These are phyloP conservation scores for Orius insidiosus DNA, from an alignment of 1,140 invertebrate genomes.

Conservation along the genomic window DNA sequence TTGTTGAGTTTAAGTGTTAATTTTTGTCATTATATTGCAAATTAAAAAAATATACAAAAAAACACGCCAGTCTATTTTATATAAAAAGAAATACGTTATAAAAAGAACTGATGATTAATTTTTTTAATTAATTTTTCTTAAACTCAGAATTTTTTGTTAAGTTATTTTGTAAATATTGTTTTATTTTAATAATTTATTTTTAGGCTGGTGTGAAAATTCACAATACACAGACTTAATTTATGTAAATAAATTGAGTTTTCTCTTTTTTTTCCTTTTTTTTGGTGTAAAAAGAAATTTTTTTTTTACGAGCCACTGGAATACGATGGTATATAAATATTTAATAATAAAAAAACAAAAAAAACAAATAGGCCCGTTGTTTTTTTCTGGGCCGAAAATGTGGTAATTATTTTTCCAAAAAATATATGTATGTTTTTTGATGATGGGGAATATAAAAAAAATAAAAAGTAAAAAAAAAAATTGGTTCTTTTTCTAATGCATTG, in stretches of 20 bases:
- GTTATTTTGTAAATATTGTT: no score
- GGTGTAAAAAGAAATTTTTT: conserved; percentile 3
- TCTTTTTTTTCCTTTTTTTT: conserved; percentile 6
- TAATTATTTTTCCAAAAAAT: conserved; percentile 14
- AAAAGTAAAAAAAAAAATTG: conserved; percentile 7
- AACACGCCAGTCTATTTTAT: no score
- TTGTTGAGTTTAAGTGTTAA: conserved; percentile 10
- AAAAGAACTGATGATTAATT: no score
- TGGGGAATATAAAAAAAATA: not conserved
- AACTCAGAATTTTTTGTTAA: no score
- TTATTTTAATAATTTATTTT: no score
- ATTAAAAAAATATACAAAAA: not conserved
- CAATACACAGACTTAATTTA: no score
- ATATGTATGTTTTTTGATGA: conserved; percentile 10
- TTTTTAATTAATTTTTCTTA: no score
- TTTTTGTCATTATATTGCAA: conserved; percentile 2
- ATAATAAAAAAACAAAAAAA: no score
- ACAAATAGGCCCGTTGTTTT: not conserved
- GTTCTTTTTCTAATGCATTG: conserved; percentile 11
- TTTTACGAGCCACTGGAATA: no score
- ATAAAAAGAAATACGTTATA: no score
- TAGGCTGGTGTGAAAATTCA: no score
- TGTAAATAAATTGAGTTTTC: conserved; percentile 11
- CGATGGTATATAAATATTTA: not conserved
- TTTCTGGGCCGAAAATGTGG: conserved; percentile 13